Evolutionary conservation across 2,888 invertebrate genomes (phyloP), one percentile per base, ranked within the genome.

Genomic region (Pseudococcus viburni): DNA sequence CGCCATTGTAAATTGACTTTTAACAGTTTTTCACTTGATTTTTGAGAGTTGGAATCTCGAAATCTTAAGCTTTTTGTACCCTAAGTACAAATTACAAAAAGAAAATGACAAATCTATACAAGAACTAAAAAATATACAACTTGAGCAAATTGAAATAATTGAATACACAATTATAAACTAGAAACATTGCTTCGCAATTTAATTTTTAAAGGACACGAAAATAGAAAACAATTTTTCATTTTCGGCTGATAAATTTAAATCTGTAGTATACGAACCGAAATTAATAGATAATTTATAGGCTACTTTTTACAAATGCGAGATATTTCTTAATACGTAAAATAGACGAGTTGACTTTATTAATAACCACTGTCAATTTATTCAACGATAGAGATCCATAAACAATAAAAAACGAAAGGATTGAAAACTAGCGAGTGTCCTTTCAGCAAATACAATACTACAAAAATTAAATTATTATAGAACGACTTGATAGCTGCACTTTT

Each of bases 221-320:
- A 42, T 84, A 46, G 26, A 42, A 46, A 88, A 88, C 42, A 84
- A 59, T 33, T 88, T 84, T 33, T 88, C 85, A 26, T 88, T 77
- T 12, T 88, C 88, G 11, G 39, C 2, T 8, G 85, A 73, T 17
- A 88, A 51, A 73, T 59, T 39, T 15, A 88, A 73, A 46, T 85
- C 77, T 33, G 26, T 84, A 68, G 73, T 26, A 19, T 88, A 85
- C 17, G 77, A 17, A 15, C 88, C 88, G 48, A 88, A 88, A 68
- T 84, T 73, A 26, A 85, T 77, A 9, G 88, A 68, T 33, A 88
- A 39, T 17, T 85, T 85, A 55, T 88, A 88, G 19, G 33, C 88
- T 88, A 51, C 84, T 85, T 85, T 85, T 88, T 0, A 85, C 88
- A 15, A 85, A 39, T 4, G 39, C 39, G 7, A 88, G 33, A n/a